phyloP scores from a whole-genome alignment of 1,140 invertebrate genomes.

The Megalopta genalis region DNA sequence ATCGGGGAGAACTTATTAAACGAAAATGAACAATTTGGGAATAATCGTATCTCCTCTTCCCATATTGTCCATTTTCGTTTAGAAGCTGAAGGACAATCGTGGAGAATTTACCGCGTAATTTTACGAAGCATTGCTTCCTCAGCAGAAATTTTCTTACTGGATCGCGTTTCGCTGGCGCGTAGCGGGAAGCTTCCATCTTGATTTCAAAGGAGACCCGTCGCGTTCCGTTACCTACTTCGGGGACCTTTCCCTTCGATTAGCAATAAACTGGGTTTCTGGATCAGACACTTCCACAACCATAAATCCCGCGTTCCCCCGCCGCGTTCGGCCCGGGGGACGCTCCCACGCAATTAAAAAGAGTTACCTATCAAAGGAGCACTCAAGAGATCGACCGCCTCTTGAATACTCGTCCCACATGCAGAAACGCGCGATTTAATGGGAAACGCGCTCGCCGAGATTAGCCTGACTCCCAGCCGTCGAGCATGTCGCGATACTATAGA shows the following conservation, averaged over 20 bases:
- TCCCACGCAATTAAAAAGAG: not conserved
- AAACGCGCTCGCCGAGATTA: not conserved
- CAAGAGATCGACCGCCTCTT: not conserved
- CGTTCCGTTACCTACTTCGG: not conserved
- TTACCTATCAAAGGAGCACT: not conserved
- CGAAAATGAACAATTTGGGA: too few species aligned
- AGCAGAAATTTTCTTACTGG: too few species aligned
- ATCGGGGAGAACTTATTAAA: too few species aligned
- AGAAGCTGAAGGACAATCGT: too few species aligned
- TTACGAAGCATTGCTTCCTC: too few species aligned
- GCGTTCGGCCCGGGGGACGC: not conserved
- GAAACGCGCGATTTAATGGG: not conserved
- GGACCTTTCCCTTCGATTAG: not conserved
- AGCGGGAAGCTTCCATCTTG: not conserved
- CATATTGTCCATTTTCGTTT: too few species aligned
- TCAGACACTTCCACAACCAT: not conserved
- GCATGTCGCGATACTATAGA: too few species aligned
- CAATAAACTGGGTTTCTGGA: not conserved
- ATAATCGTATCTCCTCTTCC: too few species aligned
- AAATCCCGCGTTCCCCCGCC: not conserved
- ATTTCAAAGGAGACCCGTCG: not conserved
- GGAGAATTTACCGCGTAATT: too few species aligned
- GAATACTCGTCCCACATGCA: not conserved
- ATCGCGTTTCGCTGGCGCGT: too few species aligned
- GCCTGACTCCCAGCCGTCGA: not conserved